These are phyloP conservation scores for Pterocles gutturalis DNA, from an alignment of 2,113 vertebrate genomes.

Conservation along the genomic window DNA sequence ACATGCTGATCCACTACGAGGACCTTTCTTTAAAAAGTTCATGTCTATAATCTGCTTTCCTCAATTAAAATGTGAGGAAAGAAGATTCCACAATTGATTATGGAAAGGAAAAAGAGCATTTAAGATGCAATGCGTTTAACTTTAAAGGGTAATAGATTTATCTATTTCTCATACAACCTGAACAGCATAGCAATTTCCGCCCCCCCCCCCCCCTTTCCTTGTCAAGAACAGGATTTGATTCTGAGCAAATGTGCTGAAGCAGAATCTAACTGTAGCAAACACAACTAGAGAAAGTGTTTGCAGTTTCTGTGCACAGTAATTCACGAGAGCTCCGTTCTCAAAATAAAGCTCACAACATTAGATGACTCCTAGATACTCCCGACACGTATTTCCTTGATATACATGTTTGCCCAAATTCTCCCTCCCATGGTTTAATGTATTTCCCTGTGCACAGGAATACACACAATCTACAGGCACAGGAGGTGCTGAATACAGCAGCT, in stretches of 20 bases:
- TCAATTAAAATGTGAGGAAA: neutral
- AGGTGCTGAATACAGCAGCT: neutral
- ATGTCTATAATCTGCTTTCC: neutral
- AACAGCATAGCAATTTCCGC: neutral
- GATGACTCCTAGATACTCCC: neutral
- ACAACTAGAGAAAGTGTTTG: rapidly evolving
- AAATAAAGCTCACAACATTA: neutral
- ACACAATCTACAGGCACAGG: neutral
- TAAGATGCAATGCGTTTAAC: neutral
- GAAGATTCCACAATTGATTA: neutral
- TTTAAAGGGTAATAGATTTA: neutral
- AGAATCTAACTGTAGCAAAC: neutral
- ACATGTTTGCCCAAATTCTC: neutral
- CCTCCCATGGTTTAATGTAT: neutral
- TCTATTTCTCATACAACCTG: neutral
- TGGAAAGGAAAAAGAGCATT: neutral
- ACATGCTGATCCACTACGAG: neutral
- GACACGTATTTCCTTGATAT: neutral
- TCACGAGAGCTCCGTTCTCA: neutral
- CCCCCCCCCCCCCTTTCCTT: neutral
- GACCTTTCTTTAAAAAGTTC: neutral
- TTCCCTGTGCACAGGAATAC: neutral
- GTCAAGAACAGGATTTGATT: neutral
- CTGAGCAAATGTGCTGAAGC: neutral
- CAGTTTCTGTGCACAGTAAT: neutral